These are phyloP conservation scores for Andrena hattorfiana DNA, from an alignment of 2,888 invertebrate genomes.

Conservation along the genomic window DNA sequence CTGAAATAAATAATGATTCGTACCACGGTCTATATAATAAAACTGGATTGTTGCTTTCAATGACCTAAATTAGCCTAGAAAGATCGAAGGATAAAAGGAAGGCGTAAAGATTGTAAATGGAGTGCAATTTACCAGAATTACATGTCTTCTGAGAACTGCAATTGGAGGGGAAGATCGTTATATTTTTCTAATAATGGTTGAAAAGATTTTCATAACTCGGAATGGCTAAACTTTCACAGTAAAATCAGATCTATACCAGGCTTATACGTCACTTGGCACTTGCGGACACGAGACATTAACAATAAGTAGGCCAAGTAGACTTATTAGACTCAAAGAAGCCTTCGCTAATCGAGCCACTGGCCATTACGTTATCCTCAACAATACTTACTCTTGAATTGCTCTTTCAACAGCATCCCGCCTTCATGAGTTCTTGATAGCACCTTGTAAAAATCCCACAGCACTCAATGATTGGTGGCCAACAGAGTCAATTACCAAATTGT, in stretches of 20 bases:
- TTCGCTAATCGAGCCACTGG: constrained; percentile 62
- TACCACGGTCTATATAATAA: too few relatives aligned
- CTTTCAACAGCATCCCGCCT: constrained; percentile 42
- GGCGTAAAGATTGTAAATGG: too few relatives aligned
- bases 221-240: constrained; percentile 26
- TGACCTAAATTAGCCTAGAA: too few relatives aligned
- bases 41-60: too few relatives aligned
- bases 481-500: neutral
- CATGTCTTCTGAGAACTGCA: too few relatives aligned
- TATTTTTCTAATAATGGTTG: neutral
- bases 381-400: constrained; percentile 53
- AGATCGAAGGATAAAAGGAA: too few relatives aligned
- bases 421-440: constrained; percentile 29
- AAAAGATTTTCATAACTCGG: neutral
- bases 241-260: constrained; percentile 55
- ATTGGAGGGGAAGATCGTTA: neutral
- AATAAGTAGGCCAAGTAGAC: constrained; percentile 72
- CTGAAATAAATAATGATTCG: too few relatives aligned
- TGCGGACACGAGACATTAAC: constrained; percentile 67
- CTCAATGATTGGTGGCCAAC: neutral
- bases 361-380: constrained; percentile 61
- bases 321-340: constrained; percentile 64
- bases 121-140: too few relatives aligned
- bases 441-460: constrained; percentile 8
- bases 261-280: constrained; percentile 49